Evolutionary conservation across 1,140 invertebrate species (phyloP).

Genomic region (Drosophila nigrodunni): DNA sequence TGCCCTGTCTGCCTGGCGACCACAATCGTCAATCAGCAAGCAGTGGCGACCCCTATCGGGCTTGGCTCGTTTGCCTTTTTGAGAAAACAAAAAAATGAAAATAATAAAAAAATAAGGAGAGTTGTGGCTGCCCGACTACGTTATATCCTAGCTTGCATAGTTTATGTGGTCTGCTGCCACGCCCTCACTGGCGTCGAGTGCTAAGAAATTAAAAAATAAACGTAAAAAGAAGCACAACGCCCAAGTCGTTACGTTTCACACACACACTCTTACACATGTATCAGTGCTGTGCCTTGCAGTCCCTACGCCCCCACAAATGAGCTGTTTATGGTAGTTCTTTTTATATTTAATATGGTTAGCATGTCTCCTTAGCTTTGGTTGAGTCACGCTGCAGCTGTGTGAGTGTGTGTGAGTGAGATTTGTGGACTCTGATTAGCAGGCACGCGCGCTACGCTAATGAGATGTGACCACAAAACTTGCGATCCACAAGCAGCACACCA

Average conservation of each 20-base stretch:
- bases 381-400: constrained; percentile 53
- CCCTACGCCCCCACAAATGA: constrained; percentile 33
- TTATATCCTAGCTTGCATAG: too few relatives aligned
- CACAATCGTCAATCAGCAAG: too few relatives aligned
- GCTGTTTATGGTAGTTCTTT: constrained; percentile 5
- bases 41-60: constrained; percentile 12
- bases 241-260: constrained; percentile 26
- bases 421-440: constrained; percentile 71
- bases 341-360: constrained; percentile 3
- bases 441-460: constrained; percentile 78
- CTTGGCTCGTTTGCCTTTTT: constrained; percentile 50
- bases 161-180: too few relatives aligned
- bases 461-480: constrained; percentile 17
- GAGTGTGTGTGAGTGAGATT: constrained; percentile 37
- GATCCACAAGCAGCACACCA: constrained; percentile 3
- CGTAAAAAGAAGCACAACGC: constrained; percentile 6
- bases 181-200: too few relatives aligned
- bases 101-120: constrained; percentile 3
- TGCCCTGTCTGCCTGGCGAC: neutral
- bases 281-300: constrained; percentile 18
- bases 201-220: constrained; percentile 7
- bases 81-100: constrained; percentile 39
- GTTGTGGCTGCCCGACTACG: too few relatives aligned
- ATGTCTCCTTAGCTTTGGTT: constrained; percentile 31
- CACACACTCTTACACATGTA: constrained; percentile 4